phyloP scores from a whole-genome alignment of 1,140 invertebrate species.

The Heliconius hewitsoni region DNA sequence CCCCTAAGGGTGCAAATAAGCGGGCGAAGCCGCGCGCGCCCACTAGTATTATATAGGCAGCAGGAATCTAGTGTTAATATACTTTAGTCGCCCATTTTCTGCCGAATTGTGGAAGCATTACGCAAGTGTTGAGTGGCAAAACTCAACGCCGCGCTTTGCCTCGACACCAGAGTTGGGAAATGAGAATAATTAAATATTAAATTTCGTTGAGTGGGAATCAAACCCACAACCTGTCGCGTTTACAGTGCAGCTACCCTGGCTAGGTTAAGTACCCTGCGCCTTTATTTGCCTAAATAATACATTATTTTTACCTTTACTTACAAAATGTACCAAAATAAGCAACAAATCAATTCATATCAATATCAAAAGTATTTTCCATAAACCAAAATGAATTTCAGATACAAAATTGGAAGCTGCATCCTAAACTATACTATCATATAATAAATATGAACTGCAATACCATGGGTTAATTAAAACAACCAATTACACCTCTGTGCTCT shows the following conservation, averaged over 20 bases:
- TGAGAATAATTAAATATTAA: no score
- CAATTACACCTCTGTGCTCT: slow-evolving; percentile 32
- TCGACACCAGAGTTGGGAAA: not conserved
- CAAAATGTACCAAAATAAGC: not conserved
- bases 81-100: not conserved
- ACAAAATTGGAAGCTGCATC: not conserved
- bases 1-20: no score
- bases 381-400: not conserved
- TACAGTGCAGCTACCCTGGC: no score
- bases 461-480: slow-evolving; percentile 37
- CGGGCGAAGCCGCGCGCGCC: no score
- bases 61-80: not conserved
- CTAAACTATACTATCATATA: slow-evolving; percentile 6
- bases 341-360: not conserved
- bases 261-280: no score
- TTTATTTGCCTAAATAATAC: not conserved
- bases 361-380: not conserved
- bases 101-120: not conserved
- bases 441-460: slow-evolving; percentile 12
- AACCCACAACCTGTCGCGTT: no score
- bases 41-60: not conserved
- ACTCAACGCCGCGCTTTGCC: not conserved
- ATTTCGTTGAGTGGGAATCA: no score
- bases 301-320: not conserved
- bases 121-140: not conserved